These are phyloP conservation scores for Stylophora pistillata DNA, from an alignment of 64 coral and sea anemone genomes.

Conservation along the genomic window DNA sequence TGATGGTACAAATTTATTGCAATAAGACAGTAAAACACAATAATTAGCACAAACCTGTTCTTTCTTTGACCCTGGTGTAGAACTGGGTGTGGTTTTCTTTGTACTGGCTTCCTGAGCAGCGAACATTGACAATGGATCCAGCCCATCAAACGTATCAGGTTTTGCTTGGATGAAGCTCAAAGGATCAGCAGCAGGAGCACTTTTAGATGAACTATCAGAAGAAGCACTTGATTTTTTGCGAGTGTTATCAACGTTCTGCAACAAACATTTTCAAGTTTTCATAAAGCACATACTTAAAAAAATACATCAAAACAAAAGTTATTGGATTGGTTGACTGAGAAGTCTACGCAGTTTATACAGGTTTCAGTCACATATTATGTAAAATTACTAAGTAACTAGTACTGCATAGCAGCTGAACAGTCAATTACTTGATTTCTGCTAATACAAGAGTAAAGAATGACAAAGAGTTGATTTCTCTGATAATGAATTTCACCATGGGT, in stretches of 20 bases:
- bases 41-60: constrained; percentile 45
- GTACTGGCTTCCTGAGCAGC: constrained; percentile 67
- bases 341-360: no score
- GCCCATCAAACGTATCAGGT: constrained; percentile 68
- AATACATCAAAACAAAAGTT: no score
- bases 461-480: no score
- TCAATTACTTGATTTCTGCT: no score
- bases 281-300: no score
- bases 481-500: no score
- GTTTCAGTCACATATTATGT: no score
- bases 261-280: not conserved
- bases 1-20: no score
- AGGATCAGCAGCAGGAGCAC: constrained; percentile 40
- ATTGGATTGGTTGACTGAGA: no score
- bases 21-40: not conserved
- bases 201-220: not conserved
- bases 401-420: no score
- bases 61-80: constrained; percentile 37
- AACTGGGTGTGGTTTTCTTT: constrained; percentile 43
- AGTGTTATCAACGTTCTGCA: constrained; percentile 48
- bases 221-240: constrained; percentile 30
- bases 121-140: constrained; percentile 97
- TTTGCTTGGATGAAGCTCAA: constrained; percentile 38
- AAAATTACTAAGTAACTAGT: no score
- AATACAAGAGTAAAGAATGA: no score